Evolutionary conservation across 2,113 vertebrate species (phyloP).

Genomic region (Proterorhinus semilunaris): DNA sequence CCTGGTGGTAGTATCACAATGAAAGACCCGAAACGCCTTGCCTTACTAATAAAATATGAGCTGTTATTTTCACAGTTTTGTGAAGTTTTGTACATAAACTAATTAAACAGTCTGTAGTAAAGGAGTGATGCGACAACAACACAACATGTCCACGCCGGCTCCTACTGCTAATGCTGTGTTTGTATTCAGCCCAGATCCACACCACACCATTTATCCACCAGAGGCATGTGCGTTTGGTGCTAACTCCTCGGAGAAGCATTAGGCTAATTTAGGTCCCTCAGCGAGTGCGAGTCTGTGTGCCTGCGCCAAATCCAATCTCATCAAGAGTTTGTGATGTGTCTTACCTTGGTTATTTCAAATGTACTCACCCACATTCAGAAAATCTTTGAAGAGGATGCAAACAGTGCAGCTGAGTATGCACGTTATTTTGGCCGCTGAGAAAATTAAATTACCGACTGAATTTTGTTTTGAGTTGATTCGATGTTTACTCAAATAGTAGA

Average conservation of each 20-base stretch:
- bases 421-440: too few species aligned
- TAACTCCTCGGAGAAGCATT: slow-evolving; percentile 53
- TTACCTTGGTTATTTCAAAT: slow-evolving; percentile 42
- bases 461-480: too few species aligned
- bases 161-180: slow-evolving; percentile 57
- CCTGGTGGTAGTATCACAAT: too few species aligned
- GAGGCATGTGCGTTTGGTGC: slow-evolving; percentile 48
- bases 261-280: slow-evolving; percentile 47
- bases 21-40: neutral
- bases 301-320: slow-evolving; percentile 44
- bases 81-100: too few species aligned
- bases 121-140: slow-evolving; percentile 17
- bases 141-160: slow-evolving; percentile 41
- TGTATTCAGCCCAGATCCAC: slow-evolving; percentile 53
- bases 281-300: slow-evolving; percentile 6
- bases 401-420: too few species aligned
- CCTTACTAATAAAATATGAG: slow-evolving; percentile 10
- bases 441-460: too few species aligned
- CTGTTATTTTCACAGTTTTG: slow-evolving; percentile 25
- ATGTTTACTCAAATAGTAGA: too few species aligned
- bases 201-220: slow-evolving; percentile 35
- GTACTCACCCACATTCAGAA: neutral
- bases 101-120: slow-evolving; percentile 22
- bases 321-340: slow-evolving; percentile 48
- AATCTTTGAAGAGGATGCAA: neutral